Conservation (phyloP, 1,140 invertebrate species). For the Eciton burchellii region DNA sequence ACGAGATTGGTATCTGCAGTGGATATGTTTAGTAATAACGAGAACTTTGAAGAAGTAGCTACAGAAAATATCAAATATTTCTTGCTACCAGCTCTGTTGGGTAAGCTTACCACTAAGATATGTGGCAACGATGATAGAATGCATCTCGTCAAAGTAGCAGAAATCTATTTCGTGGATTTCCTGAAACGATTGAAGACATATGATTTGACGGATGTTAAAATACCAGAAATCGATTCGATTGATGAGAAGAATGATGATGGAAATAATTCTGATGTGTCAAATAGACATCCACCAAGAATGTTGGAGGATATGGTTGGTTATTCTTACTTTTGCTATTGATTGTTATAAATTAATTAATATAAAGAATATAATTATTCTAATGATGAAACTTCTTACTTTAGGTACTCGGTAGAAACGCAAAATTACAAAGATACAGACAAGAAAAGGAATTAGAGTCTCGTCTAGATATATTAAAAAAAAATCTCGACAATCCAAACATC, state of each 20-base stretch:
- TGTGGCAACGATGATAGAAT: slow-evolving; percentile 87
- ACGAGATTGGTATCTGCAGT: slow-evolving; percentile 92
- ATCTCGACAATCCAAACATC: slow-evolving; percentile 87
- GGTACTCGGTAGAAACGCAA: slow-evolving; percentile 88
- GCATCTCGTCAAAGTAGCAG: slow-evolving; percentile 90
- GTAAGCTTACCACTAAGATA: slow-evolving; percentile 90
- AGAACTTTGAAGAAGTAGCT: slow-evolving; percentile 94
- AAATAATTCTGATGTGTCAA: slow-evolving; percentile 59
- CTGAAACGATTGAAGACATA: slow-evolving; percentile 92
- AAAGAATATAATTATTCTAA: slow-evolving; percentile 21
- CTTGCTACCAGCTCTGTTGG: slow-evolving; percentile 93
- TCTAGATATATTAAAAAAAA: slow-evolving; percentile 88
- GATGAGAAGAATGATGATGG: slow-evolving; percentile 63
- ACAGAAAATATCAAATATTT: slow-evolving; percentile 95
- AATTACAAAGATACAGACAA: slow-evolving; percentile 93
- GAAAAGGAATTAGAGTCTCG: slow-evolving; percentile 92
- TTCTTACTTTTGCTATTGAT: background rate
- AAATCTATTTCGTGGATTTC: slow-evolving; percentile 95
- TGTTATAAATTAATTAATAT: slow-evolving; percentile 13
- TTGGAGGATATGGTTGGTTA: slow-evolving; percentile 79
- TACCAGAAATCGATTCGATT: slow-evolving; percentile 82
- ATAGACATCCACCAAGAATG: slow-evolving; percentile 79
- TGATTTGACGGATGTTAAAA: slow-evolving; percentile 88
- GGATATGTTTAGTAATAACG: slow-evolving; percentile 95
- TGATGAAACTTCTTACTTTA: slow-evolving; percentile 64